Evolutionary conservation across 2,888 invertebrate species (phyloP).

Genomic region (Drosophila nigricruria): DNA sequence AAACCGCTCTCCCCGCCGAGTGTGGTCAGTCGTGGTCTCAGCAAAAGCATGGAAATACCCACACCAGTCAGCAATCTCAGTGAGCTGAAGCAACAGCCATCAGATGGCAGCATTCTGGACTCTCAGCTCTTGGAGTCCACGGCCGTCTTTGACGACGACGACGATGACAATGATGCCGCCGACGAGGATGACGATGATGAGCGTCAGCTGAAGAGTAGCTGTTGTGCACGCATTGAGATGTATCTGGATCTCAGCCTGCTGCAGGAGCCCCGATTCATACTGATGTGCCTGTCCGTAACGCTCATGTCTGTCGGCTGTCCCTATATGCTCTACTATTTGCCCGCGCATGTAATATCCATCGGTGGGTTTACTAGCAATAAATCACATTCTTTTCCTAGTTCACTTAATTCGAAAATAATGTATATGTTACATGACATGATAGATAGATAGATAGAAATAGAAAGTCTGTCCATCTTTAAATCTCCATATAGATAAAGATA

Average conservation of each 20-base stretch:
- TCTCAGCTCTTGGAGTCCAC: constrained; percentile 64
- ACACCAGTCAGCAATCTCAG: constrained; percentile 84
- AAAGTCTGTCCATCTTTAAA: no score
- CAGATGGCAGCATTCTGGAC: constrained; percentile 58
- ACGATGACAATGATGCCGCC: constrained; percentile 45
- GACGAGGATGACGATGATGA: constrained; percentile 83
- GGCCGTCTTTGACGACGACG: constrained; percentile 40
- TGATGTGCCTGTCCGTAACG: constrained; percentile 90
- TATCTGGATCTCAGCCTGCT: constrained; percentile 90
- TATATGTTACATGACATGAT: no score
- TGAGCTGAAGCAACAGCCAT: constrained; percentile 70
- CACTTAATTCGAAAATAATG: background rate
- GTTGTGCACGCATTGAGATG: constrained; percentile 84
- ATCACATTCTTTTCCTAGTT: background rate
- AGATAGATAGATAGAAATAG: no score
- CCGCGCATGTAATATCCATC: constrained; percentile 89
- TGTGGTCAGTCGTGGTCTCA: constrained; percentile 84
- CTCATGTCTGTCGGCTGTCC: constrained; percentile 92
- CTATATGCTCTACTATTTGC: constrained; percentile 91
- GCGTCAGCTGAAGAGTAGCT: constrained; percentile 82
- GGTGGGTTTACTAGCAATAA: constrained; percentile 82
- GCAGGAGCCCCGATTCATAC: constrained; percentile 89
- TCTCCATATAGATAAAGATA: no score
- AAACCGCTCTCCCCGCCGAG: constrained; percentile 82
- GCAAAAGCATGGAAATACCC: constrained; percentile 86